phyloP scores from a whole-genome alignment of 2,797 vertebrate genomes.

The Microchirus variegatus region DNA sequence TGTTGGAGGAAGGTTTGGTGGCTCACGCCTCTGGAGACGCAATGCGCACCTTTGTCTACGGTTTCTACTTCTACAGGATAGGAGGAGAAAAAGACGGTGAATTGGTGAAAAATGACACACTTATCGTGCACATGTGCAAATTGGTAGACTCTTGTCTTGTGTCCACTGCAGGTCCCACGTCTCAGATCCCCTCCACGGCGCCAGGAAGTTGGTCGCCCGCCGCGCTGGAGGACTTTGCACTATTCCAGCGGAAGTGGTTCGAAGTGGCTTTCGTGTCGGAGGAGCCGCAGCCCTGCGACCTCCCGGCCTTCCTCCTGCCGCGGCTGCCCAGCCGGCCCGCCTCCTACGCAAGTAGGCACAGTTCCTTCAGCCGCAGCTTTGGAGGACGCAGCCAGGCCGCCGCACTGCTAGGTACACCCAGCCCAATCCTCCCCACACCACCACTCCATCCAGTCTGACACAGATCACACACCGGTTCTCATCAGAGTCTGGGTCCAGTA shows the following conservation, averaged over 20 bases:
- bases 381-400: slow-evolving; percentile 99
- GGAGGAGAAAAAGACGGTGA: slow-evolving; percentile 89
- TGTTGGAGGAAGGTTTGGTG: slow-evolving; percentile 96
- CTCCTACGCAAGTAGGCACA: slow-evolving; percentile 98
- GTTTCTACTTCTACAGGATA: slow-evolving; percentile 98
- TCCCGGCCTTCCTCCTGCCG: slow-evolving; percentile 93
- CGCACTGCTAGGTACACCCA: slow-evolving; percentile 92
- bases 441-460: slow-evolving; percentile 22
- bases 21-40: slow-evolving; percentile 93
- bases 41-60: slow-evolving; percentile 93
- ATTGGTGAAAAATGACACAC: slow-evolving; percentile 19
- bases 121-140: background rate
- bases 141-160: background rate
- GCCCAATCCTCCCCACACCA: slow-evolving; percentile 42
- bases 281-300: slow-evolving; percentile 92
- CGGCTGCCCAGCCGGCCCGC: slow-evolving; percentile 97
- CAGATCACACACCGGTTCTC: slow-evolving; percentile 2
- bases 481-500: slow-evolving; percentile 12
- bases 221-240: slow-evolving; percentile 90
- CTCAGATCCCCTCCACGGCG: slow-evolving; percentile 77
- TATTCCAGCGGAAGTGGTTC: slow-evolving; percentile 98
- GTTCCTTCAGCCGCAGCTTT: slow-evolving; percentile 99
- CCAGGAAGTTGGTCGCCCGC: slow-evolving; percentile 85
- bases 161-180: slow-evolving; percentile 45
- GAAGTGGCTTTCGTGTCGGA: slow-evolving; percentile 95